Conservation (phyloP, 1,140 invertebrate species). For the Drosophila subpulchrella region DNA sequence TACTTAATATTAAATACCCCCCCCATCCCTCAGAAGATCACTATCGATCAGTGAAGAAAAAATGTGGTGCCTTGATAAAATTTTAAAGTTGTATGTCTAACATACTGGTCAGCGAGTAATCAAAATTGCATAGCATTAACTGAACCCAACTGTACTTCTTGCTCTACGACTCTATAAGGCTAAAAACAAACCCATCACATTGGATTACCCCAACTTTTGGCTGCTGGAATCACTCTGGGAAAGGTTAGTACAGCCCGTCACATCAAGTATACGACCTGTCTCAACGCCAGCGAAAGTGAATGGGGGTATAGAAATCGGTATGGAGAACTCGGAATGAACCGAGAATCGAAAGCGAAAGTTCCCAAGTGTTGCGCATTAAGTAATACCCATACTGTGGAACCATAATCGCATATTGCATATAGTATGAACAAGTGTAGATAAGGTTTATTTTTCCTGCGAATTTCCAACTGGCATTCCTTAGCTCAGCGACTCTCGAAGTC, state of each 20-base stretch:
- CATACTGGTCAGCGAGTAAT: constrained; percentile 22
- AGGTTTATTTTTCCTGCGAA: constrained; percentile 57
- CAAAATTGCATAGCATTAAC: constrained; percentile 27
- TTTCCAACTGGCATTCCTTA: constrained; percentile 45
- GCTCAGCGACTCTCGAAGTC: constrained; percentile 15
- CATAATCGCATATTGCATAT: constrained; percentile 41
- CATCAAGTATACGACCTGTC: constrained; percentile 63
- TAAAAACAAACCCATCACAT: constrained; percentile 61
- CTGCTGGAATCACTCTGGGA: constrained; percentile 71
- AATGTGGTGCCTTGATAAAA: constrained; percentile 69
- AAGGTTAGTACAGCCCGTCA: constrained; percentile 65
- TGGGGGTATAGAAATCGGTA: constrained; percentile 18
- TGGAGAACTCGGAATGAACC: constrained; percentile 36
- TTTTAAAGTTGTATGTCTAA: constrained; percentile 65
- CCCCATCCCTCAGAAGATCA: background rate
- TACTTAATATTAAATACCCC: constrained; percentile 11
- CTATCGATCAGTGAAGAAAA: constrained; percentile 42
- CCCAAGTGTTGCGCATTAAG: constrained; percentile 52
- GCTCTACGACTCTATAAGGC: background rate
- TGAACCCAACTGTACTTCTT: constrained; percentile 60
- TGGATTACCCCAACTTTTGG: constrained; percentile 78
- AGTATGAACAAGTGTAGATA: constrained; percentile 51
- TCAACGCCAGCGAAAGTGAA: constrained; percentile 43
- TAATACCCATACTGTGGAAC: constrained; percentile 23
- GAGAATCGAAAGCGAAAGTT: constrained; percentile 73